Evolutionary conservation across 2,113 vertebrate species (phyloP).

Genomic region (Natator depressus): DNA sequence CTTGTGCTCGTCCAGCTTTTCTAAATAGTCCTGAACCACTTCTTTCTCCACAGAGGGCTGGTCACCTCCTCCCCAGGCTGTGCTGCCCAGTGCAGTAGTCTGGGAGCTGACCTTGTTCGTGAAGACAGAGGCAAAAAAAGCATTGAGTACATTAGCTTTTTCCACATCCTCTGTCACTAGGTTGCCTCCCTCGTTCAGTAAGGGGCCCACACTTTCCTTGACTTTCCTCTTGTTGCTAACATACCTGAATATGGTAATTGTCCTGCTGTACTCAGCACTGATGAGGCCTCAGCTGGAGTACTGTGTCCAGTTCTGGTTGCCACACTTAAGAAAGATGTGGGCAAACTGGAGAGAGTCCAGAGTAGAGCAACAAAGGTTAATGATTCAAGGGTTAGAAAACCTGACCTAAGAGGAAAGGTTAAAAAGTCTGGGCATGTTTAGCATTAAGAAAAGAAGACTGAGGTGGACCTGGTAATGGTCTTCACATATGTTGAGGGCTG

Average conservation of each 20-base stretch:
- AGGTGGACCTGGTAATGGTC: not conserved
- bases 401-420: not conserved
- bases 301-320: not conserved
- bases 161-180: too few species aligned
- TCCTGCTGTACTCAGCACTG: not conserved
- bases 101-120: too few species aligned
- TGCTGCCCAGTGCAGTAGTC: too few species aligned
- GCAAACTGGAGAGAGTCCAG: not conserved
- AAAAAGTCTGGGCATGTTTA: not conserved
- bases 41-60: too few species aligned
- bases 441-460: not conserved
- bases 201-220: too few species aligned
- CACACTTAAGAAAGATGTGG: not conserved
- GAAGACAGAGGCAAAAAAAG: too few species aligned
- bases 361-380: not conserved
- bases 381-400: not conserved
- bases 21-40: too few species aligned
- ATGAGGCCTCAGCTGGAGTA: not conserved
- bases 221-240: too few species aligned
- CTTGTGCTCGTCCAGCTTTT: too few species aligned
- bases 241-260: not conserved
- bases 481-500: not conserved
- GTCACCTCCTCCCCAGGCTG: too few species aligned
- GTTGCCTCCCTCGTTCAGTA: too few species aligned
- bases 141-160: too few species aligned